Base-by-base conservation (phyloP, 2,888 invertebrate species). In the Adineta ricciae region DNA sequence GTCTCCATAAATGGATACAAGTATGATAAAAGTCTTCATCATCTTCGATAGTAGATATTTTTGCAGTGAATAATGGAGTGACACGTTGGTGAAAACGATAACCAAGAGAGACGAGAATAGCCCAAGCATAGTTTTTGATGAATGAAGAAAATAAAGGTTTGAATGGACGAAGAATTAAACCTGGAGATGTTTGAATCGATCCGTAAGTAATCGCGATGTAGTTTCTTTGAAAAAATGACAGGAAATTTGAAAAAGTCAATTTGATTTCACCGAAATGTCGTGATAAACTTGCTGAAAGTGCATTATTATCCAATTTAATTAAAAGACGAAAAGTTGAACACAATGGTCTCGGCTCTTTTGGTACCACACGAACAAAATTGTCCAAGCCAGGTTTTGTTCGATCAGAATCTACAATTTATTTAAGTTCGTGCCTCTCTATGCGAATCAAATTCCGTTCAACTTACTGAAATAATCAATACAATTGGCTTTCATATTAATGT, bases 71-170 rank as follows among this genome's bases (percentile, higher is more conserved):
- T 38, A 38, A 73, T 73, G 36, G 4, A 38, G 36, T 73, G 36
- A 73, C 36, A 73, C 73, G 73, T 73, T 73, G 73, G 24, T 73
- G 36, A 38, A 73, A 73, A 73, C 73, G 73, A 73, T 73, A 73
- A 38, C 73, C 73, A 16, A 73, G 36, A 0, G 73, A 73, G 1
- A 73, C 5, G 2, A 73, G 38, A 1, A 73, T 38, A 7, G 73
- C 21, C 73, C 73, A 73, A 5, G 38, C 73, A 38, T 73, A 73
- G 8, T 73, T 73, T 38, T 73, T 73, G 7, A 73, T 73, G 24
- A 73, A 73, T 73, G 73, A 73, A 19, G 73, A 73, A 73, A 73
- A 73, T 73, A 38, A 21, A 21, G 73, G 73, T 38, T 73, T 36
- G 8, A 38, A 38, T 38, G 36, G 73, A 73, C 36, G 38, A 38